Conservation (phyloP, 2,797 vertebrate species). For the Hypotaenidia okinawae region DNA sequence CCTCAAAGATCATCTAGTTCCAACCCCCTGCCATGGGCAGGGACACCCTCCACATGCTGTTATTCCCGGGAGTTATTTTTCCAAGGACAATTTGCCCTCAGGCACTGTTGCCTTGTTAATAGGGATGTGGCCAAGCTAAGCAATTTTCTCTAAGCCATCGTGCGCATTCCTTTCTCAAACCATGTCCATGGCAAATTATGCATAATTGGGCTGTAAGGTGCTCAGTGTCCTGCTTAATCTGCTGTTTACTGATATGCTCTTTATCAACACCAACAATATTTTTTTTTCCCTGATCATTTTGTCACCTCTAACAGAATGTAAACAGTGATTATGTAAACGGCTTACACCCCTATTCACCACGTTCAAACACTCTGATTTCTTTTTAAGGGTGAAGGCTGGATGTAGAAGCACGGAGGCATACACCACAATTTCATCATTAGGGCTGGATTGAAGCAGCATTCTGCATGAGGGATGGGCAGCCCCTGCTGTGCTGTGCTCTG, state of each 20-base stretch:
- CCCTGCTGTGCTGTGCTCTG: neutral
- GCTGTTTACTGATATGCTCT: conserved; percentile 55
- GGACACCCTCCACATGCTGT: neutral
- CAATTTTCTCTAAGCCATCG: conserved; percentile 59
- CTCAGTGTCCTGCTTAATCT: conserved; percentile 57
- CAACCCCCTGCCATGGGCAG: too few relatives aligned
- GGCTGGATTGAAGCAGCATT: neutral
- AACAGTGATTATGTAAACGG: conserved; percentile 54
- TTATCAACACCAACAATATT: conserved; percentile 36
- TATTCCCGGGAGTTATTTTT: conserved; percentile 26
- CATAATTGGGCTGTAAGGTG: conserved; percentile 54
- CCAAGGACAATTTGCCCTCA: conserved; percentile 43
- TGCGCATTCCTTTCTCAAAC: conserved; percentile 49
- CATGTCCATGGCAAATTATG: conserved; percentile 54
- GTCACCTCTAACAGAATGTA: conserved; percentile 51
- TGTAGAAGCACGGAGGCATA: neutral
- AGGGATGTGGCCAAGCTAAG: conserved; percentile 52
- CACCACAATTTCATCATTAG: neutral
- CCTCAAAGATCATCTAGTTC: too few relatives aligned
- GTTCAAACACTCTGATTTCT: conserved; percentile 6
- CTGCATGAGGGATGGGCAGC: neutral
- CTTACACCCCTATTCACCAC: neutral
- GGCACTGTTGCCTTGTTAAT: conserved; percentile 45
- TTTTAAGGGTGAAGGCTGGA: neutral
- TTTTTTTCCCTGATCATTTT: conserved; percentile 24